These are phyloP conservation scores for Aelia acuminata DNA, from an alignment of 2,888 invertebrate species.

Conservation along the genomic window DNA sequence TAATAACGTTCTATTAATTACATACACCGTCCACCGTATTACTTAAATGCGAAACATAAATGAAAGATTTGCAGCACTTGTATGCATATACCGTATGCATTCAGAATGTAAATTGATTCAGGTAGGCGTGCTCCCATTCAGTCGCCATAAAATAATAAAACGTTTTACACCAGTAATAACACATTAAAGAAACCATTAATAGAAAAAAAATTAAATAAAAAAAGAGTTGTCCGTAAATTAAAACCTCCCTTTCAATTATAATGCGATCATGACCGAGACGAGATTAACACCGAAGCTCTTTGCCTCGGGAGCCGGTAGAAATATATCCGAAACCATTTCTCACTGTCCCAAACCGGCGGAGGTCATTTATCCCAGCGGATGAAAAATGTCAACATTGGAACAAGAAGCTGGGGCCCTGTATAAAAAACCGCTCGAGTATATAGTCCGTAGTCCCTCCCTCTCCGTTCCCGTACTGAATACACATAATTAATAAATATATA, in stretches of 20 bases:
- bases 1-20: too few relatives aligned
- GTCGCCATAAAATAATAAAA: neutral
- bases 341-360: slow-evolving; percentile 31
- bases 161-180: neutral
- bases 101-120: neutral
- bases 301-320: neutral
- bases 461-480: neutral
- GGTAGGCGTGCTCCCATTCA: neutral
- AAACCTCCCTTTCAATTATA: slow-evolving; percentile 36
- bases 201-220: neutral
- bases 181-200: neutral
- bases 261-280: slow-evolving; percentile 2
- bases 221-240: slow-evolving; percentile 16
- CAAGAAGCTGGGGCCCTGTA: neutral
- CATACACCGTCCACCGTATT: too few relatives aligned
- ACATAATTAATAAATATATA: slow-evolving; percentile 40
- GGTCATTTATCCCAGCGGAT: neutral
- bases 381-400: slow-evolving; percentile 43
- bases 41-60: too few relatives aligned
- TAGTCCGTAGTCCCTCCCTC: neutral
- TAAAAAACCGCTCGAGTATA: slow-evolving; percentile 16
- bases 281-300: slow-evolving; percentile 4
- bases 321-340: slow-evolving; percentile 15
- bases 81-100: too few relatives aligned
- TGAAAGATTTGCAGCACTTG: too few relatives aligned